A percentile compares a stretch with the other conserved stretches of the same genome.
phyloP scores from a whole-genome alignment of 30 jellyfish, hydroid and myxozoan genomes.

The Clytia hemisphaerica region DNA sequence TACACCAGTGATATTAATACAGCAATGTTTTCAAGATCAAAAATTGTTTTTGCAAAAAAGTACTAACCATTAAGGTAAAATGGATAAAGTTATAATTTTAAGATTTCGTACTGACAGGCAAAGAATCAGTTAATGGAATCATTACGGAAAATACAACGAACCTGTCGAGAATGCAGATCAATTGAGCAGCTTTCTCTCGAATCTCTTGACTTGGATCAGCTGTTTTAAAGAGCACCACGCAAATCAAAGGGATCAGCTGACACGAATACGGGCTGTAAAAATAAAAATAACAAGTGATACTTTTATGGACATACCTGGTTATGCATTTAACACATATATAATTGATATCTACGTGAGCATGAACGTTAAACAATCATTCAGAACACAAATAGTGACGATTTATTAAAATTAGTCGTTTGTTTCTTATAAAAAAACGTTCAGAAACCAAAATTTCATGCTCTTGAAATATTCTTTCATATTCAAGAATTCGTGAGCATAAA shows the following conservation, averaged over 20 bases:
- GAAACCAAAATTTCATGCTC: too few species aligned
- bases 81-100: background rate
- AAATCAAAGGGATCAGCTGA: conserved; percentile 79
- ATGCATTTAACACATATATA: too few species aligned
- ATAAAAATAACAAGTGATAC: too few species aligned
- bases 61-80: background rate
- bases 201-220: conserved; percentile 90
- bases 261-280: conserved; percentile 78
- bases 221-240: conserved; percentile 93
- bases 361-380: too few species aligned
- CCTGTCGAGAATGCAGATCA: conserved; percentile 84
- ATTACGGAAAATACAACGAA: conserved; percentile 13
- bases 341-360: too few species aligned
- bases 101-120: background rate
- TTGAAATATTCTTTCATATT: background rate
- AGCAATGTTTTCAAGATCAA: background rate
- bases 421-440: too few species aligned
- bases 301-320: too few species aligned
- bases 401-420: too few species aligned
- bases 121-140: background rate
- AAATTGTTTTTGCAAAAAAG: background rate
- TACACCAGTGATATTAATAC: background rate
- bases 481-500: too few species aligned
- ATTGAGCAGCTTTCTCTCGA: conserved; percentile 96
- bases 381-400: too few species aligned